Conservation (phyloP, 2,113 vertebrate genomes). For the Pyxicephalus adspersus region DNA sequence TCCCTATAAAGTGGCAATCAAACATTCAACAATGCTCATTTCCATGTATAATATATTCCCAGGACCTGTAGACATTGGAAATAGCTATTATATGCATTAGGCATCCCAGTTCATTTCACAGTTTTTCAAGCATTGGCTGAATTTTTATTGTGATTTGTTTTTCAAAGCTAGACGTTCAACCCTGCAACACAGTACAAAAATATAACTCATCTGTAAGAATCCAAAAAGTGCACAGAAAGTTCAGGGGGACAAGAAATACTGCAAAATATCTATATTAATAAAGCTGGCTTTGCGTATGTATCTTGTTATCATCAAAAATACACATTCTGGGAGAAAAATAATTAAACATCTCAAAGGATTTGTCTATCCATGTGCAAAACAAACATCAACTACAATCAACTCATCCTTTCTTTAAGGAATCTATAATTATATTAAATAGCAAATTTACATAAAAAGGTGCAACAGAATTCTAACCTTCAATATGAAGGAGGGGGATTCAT, state of each 20-base stretch:
- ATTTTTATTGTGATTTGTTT: neutral
- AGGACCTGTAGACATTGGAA: conserved; percentile 47
- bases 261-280: conserved; percentile 1
- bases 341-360: conserved; percentile 6
- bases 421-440: conserved; percentile 60
- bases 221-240: conserved; percentile 37
- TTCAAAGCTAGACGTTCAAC: conserved; percentile 34
- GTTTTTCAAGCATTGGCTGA: neutral
- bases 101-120: conserved; percentile 32
- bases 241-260: neutral
- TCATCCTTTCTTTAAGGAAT: conserved; percentile 57
- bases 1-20: conserved; percentile 41
- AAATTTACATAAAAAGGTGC: conserved; percentile 58
- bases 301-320: neutral
- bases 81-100: conserved; percentile 5
- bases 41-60: conserved; percentile 53
- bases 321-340: conserved; percentile 17
- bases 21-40: conserved; percentile 46
- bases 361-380: conserved; percentile 62
- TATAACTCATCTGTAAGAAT: conserved; percentile 58
- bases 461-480: conserved; percentile 67
- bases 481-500: conserved; percentile 69
- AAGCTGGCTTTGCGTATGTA: neutral
- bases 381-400: conserved; percentile 49
- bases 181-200: conserved; percentile 56